phyloP scores from a whole-genome alignment of 35 echinoderm and acorn worm species.

The Heliocidaris erythrogramma region DNA sequence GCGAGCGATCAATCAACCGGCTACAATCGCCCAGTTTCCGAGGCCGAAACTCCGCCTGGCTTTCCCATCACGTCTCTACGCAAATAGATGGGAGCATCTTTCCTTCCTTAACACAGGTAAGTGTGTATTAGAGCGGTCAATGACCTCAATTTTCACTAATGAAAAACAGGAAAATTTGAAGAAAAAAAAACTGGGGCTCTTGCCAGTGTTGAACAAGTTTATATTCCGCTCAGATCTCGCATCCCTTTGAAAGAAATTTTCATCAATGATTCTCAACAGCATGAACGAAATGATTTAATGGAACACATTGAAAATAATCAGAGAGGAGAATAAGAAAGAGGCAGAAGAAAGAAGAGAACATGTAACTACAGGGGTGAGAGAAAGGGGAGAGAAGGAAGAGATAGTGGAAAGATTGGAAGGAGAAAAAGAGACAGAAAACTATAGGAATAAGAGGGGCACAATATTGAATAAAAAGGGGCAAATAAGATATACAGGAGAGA shows the following conservation, averaged over 20 bases:
- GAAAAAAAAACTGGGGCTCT: neutral
- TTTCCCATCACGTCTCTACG: neutral
- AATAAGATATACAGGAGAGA: too few species aligned
- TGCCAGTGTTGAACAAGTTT: neutral
- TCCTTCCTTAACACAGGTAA: slow-evolving; percentile 1
- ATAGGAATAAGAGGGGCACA: too few species aligned
- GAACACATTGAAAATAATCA: too few species aligned
- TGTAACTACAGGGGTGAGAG: too few species aligned
- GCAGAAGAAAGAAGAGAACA: too few species aligned
- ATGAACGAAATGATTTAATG: too few species aligned
- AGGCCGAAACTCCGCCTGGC: neutral
- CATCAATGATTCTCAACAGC: too few species aligned
- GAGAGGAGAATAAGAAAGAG: too few species aligned
- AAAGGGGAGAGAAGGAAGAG: too few species aligned
- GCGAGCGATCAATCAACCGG: neutral
- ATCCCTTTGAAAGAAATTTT: neutral
- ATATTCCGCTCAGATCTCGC: neutral
- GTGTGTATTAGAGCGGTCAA: neutral
- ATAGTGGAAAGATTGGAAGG: too few species aligned
- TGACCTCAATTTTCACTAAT: neutral
- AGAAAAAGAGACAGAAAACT: too few species aligned
- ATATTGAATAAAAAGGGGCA: too few species aligned
- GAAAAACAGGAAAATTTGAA: neutral
- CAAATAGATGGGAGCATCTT: neutral
- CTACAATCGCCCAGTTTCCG: neutral